Base-by-base conservation (phyloP, 2,797 vertebrate genomes). In the Chloroceryle inda region DNA sequence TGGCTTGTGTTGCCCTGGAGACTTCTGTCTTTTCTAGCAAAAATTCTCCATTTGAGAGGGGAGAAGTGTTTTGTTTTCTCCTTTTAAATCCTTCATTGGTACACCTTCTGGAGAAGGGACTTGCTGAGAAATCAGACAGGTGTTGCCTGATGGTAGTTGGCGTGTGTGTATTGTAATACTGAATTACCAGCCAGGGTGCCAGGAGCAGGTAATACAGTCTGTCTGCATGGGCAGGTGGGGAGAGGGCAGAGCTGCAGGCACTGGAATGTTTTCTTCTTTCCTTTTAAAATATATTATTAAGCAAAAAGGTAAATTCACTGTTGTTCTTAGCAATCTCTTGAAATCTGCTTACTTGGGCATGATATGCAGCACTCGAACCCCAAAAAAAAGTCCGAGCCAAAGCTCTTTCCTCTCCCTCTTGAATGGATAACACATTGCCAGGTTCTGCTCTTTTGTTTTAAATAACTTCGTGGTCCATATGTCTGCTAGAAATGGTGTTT, bases 191-290 rank as follows among this genome's bases (percentile, higher is more conserved):
- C 78, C 88, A 42, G 88, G 71, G 89, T 98, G 99, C 98, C 98
- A 98, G 97, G 97, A 97, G 98, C 94, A 73, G 98, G 98, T 98
- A 99, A 99, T 97, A 97, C 88, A 98, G 97, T 97, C 96, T 98
- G 97, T 98, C 96, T 97, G 96, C 96, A 75, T 79, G 97, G 98
- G 98, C 98, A 99, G 98, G 98, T 99, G 98, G 96, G 97, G 97
- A 95, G 97, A 94, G 16, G 95, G 98, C 89, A 93, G 97, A 98
- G 98, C 97, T 97, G 90, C 90, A 96, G 97, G 98, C 97, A 56
- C 88, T 97, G 98, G 96, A 98, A 98, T 97, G 97, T 96, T 97
- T 93, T 68, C 5, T 15, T 72, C 53, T 91, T 94, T 95, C 79
- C 89, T 84, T 96, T 97, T 97, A 97, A 97, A 98, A 97, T 94